Conservation (phyloP, 1,140 invertebrate genomes). For the Anagrus nilaparvatae region DNA sequence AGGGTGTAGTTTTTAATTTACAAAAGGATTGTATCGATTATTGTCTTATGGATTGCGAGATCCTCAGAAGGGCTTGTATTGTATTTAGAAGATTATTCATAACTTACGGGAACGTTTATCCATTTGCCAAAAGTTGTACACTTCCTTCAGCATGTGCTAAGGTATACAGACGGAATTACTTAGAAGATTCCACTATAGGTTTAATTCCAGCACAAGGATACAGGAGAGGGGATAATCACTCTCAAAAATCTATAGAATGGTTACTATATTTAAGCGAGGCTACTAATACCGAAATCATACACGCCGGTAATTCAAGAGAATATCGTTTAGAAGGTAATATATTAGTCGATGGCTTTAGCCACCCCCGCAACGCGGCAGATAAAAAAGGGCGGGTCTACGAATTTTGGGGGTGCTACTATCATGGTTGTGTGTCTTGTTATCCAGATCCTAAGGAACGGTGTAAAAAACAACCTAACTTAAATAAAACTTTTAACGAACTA, state of each 20-base stretch:
- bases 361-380: background rate
- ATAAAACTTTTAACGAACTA: background rate
- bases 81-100: no score
- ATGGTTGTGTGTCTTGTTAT: slow-evolving; percentile 13
- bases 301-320: slow-evolving; percentile 5
- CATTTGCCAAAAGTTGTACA: slow-evolving; percentile 1
- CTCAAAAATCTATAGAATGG: slow-evolving; percentile 1
- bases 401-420: slow-evolving; percentile 13
- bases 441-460: slow-evolving; percentile 3
- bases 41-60: slow-evolving; percentile 7
- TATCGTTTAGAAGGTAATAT: slow-evolving; percentile 1
- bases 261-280: slow-evolving; percentile 2
- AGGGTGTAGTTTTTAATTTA: no score
- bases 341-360: background rate
- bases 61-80: slow-evolving; percentile 4
- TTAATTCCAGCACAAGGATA: slow-evolving; percentile 3
- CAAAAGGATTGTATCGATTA: slow-evolving; percentile 4
- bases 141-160: slow-evolving; percentile 2
- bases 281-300: slow-evolving; percentile 7
- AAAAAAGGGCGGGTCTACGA: slow-evolving; percentile 1
- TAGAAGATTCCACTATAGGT: no score
- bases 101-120: no score
- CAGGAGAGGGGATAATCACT: background rate
- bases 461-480: background rate
- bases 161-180: no score